phyloP scores from a whole-genome alignment of 2,888 invertebrate genomes.

The Stramonita haemastoma region DNA sequence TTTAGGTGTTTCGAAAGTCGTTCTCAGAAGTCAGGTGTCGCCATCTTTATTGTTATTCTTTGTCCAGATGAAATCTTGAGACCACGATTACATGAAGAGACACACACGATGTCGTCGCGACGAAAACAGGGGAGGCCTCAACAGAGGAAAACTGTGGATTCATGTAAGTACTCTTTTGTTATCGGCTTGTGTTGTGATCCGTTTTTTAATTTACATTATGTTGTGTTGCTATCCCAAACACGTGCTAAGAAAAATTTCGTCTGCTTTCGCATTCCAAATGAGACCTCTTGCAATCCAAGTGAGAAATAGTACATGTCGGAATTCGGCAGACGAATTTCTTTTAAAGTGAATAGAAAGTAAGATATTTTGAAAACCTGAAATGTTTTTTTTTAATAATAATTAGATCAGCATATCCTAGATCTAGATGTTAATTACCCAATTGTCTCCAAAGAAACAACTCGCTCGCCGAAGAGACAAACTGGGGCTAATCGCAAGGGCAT shows the following conservation, averaged over 20 bases:
- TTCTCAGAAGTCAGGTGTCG: conserved; percentile 47
- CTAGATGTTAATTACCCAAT: no score
- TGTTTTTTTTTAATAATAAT: no score
- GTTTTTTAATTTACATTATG: not conserved
- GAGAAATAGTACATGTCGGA: conserved; percentile 1
- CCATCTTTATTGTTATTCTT: conserved; percentile 68
- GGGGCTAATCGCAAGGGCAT: no score
- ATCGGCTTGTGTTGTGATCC: not conserved
- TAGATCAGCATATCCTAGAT: no score
- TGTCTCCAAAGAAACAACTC: no score
- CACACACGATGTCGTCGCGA: conserved; percentile 62
- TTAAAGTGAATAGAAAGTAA: not conserved
- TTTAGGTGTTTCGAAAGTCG: conserved; percentile 14
- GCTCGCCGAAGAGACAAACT: no score
- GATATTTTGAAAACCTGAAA: no score
- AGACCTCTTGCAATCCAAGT: conserved; percentile 2
- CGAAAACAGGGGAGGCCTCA: conserved; percentile 78
- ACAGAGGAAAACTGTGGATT: conserved; percentile 76
- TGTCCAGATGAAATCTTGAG: conserved; percentile 62
- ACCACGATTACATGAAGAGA: conserved; percentile 54
- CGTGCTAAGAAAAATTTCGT: conserved; percentile 19
- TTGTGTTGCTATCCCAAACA: conserved; percentile 23
- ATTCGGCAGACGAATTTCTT: not conserved
- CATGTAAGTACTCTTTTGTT: conserved; percentile 70
- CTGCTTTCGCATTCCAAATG: conserved; percentile 13